A percentile compares a stretch with the other conserved stretches of the same genome.
phyloP scores from a whole-genome alignment of 2,797 vertebrate species.

The Hyperoplus lanceolatus region DNA sequence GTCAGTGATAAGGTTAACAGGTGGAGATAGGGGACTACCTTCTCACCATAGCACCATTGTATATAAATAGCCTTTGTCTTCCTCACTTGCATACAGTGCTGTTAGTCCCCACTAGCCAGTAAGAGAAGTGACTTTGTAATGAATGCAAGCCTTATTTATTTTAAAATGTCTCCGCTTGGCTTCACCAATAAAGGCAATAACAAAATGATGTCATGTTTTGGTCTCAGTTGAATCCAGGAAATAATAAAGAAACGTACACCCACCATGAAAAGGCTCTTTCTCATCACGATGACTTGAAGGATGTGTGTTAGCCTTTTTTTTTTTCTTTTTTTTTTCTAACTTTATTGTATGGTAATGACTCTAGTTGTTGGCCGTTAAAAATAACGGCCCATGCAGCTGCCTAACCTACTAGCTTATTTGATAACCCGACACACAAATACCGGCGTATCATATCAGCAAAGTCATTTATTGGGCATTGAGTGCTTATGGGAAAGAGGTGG shows the following conservation, averaged over 20 bases:
- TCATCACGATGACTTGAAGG: conserved; percentile 29
- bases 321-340: conserved; percentile 42
- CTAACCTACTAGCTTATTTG: conserved; percentile 71
- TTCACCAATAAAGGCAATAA: background rate
- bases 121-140: background rate
- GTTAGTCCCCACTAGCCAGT: background rate
- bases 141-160: background rate
- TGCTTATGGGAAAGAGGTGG: conserved; percentile 48
- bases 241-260: conserved; percentile 22
- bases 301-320: conserved; percentile 30
- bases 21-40: conserved; percentile 28
- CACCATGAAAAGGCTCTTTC: background rate
- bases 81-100: conserved; percentile 4
- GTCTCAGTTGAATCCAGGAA: conserved; percentile 19
- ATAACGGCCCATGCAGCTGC: conserved; percentile 32
- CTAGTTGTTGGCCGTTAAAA: conserved; percentile 47
- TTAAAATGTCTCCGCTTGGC: background rate
- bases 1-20: conserved; percentile 60
- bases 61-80: conserved; percentile 28
- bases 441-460: conserved; percentile 69
- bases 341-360: conserved; percentile 56
- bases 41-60: conserved; percentile 24
- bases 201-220: conserved; percentile 11
- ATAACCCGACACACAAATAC: conserved; percentile 76
- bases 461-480: conserved; percentile 59